Percentiles rank a stretch among this genome's conserved stretches.
Evolutionary conservation across 2,113 vertebrate genomes (phyloP).

Genomic region (Prionailurus viverrinus): DNA sequence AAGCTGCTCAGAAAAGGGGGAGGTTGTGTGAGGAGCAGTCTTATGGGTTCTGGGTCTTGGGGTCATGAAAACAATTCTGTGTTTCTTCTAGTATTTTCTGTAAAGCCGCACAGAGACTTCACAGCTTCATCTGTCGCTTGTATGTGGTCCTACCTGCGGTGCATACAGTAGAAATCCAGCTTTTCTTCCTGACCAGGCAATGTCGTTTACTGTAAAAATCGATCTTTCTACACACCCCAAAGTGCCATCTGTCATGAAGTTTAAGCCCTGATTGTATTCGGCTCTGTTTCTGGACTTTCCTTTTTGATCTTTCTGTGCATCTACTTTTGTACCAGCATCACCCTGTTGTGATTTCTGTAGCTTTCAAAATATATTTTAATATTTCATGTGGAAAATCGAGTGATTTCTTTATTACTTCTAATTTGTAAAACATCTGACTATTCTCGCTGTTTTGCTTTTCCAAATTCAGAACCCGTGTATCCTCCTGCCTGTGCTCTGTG

Average conservation of each 20-base stretch:
- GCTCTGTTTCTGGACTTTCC: background rate
- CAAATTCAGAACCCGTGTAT: background rate
- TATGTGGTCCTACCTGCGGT: background rate
- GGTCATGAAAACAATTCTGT: too few relatives aligned
- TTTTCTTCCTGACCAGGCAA: rapidly evolving
- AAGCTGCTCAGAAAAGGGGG: too few relatives aligned
- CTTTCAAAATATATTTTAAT: background rate
- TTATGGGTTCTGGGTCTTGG: background rate
- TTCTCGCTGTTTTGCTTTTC: background rate
- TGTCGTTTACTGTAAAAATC: background rate
- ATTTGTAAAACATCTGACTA: background rate
- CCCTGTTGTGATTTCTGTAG: background rate
- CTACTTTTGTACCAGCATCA: background rate
- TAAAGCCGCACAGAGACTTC: background rate
- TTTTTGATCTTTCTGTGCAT: background rate
- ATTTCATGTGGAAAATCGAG: background rate
- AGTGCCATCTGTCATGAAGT: background rate
- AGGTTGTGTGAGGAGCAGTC: rapidly evolving
- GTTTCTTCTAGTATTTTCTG: background rate
- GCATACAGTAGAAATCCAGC: background rate
- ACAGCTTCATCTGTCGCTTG: background rate
- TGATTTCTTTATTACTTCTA: background rate
- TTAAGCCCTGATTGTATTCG: background rate
- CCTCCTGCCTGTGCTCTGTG: background rate
- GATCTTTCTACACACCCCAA: background rate